Percentiles rank a stretch among this genome's conserved stretches.
Conservation (phyloP, 2,113 vertebrate genomes). For the Sebastes fasciatus region DNA sequence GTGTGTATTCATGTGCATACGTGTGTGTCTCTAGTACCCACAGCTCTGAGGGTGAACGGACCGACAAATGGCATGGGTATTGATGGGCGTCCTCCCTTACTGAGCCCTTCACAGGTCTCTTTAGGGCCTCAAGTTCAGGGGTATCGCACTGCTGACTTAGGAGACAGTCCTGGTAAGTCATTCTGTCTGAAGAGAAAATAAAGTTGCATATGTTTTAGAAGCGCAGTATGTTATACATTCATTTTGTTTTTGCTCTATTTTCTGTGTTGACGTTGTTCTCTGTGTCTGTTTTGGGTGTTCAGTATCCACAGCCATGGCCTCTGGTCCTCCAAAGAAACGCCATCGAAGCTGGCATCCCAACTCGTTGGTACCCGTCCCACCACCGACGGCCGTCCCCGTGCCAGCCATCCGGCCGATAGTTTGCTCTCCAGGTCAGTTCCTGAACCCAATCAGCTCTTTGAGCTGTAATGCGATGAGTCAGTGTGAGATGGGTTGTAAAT, state of each 20-base stretch:
- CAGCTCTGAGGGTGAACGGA: slow-evolving; percentile 85
- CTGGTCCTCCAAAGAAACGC: slow-evolving; percentile 97
- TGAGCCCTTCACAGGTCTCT: slow-evolving; percentile 86
- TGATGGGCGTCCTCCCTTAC: slow-evolving; percentile 83
- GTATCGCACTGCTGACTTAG: slow-evolving; percentile 87
- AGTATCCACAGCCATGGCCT: slow-evolving; percentile 88
- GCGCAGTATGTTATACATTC: too few relatives aligned
- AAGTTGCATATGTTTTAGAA: background rate
- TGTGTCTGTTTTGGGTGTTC: slow-evolving; percentile 5
- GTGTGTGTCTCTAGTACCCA: slow-evolving; percentile 81
- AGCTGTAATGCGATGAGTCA: background rate
- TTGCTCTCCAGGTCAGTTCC: slow-evolving; percentile 82
- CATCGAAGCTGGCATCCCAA: slow-evolving; percentile 95
- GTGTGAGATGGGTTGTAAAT: slow-evolving; percentile 10
- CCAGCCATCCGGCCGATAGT: slow-evolving; percentile 88
- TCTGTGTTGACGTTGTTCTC: background rate
- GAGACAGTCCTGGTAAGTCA: slow-evolving; percentile 83
- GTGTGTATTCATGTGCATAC: slow-evolving; percentile 19
- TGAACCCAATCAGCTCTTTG: background rate
- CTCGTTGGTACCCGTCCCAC: slow-evolving; percentile 86
- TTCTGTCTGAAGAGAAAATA: background rate
- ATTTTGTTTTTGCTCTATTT: background rate
- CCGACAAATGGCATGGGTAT: slow-evolving; percentile 84
- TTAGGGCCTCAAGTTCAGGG: slow-evolving; percentile 85
- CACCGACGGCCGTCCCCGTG: slow-evolving; percentile 87